Evolutionary conservation across 2,888 invertebrate species (phyloP).

Genomic region (Scrobipalpa costella): DNA sequence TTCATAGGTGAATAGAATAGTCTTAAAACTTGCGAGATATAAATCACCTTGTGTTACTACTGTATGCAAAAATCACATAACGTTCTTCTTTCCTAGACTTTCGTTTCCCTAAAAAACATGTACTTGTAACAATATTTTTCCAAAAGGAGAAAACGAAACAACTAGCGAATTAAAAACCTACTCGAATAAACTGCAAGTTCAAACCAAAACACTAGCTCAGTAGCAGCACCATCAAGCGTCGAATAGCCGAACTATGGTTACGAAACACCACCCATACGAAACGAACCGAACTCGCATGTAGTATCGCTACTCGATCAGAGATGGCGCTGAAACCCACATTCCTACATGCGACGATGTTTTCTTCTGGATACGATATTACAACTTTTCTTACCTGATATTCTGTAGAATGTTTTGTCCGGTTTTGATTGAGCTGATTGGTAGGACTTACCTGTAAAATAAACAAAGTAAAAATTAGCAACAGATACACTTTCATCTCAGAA

Average conservation of each 20-base stretch:
- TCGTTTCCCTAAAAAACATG: too few species aligned
- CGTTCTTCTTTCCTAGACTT: too few species aligned
- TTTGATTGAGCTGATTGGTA: background rate
- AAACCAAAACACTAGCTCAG: background rate
- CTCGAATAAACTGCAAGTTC: too few species aligned
- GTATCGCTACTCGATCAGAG: slow-evolving; percentile 35
- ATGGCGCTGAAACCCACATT: slow-evolving; percentile 47
- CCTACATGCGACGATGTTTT: background rate
- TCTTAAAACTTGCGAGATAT: too few species aligned
- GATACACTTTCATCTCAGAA: background rate
- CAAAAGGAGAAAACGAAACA: too few species aligned
- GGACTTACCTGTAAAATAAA: slow-evolving; percentile 17
- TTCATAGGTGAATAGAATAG: too few species aligned
- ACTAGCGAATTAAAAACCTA: too few species aligned
- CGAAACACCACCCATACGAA: background rate
- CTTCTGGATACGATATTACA: background rate
- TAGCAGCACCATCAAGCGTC: slow-evolving; percentile 40
- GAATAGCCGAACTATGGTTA: slow-evolving; percentile 37
- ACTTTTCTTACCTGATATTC: background rate
- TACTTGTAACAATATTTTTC: too few species aligned
- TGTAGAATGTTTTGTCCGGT: background rate
- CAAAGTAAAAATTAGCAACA: background rate
- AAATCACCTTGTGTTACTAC: too few species aligned
- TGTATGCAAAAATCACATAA: too few species aligned
- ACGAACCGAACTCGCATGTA: background rate